Evolutionary conservation across 1,140 invertebrate species (phyloP).

Genomic region (Apis dorsata): DNA sequence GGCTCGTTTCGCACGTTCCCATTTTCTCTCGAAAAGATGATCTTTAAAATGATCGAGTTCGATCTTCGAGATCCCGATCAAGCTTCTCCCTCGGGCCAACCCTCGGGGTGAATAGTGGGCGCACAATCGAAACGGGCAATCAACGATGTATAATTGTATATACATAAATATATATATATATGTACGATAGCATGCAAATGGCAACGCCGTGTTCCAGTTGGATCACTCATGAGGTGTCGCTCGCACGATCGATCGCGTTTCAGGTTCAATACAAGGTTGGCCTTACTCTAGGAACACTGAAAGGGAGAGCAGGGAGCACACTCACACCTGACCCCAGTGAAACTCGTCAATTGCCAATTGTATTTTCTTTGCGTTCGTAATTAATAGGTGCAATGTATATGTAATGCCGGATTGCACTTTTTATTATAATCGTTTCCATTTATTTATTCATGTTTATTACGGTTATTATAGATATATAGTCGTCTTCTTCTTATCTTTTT

Average conservation of each 20-base stretch:
- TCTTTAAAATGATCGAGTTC: constrained; percentile 17
- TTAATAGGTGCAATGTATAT: constrained; percentile 16
- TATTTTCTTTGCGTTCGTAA: constrained; percentile 37
- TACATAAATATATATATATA: constrained; percentile 19
- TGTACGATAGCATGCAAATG: constrained; percentile 69
- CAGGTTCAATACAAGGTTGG: constrained; percentile 59
- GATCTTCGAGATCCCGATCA: constrained; percentile 16
- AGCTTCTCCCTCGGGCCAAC: constrained; percentile 3
- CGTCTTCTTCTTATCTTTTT: background rate
- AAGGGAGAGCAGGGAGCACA: constrained; percentile 75
- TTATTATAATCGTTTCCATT: background rate
- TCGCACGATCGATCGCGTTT: constrained; percentile 64
- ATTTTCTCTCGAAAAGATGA: constrained; percentile 16
- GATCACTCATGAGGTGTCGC: constrained; percentile 74
- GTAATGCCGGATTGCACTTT: constrained; percentile 15
- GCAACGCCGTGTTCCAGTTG: constrained; percentile 73
- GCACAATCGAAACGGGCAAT: constrained; percentile 57
- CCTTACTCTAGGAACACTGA: constrained; percentile 75
- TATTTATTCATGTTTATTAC: background rate
- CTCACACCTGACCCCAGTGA: constrained; percentile 79
- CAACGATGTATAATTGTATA: constrained; percentile 41
- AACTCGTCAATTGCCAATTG: constrained; percentile 77
- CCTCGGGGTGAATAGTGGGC: constrained; percentile 19
- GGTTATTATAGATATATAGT: no score
- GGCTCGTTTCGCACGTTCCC: constrained; percentile 26